Conservation (phyloP, 2,797 vertebrate species). For the Falco peregrinus region DNA sequence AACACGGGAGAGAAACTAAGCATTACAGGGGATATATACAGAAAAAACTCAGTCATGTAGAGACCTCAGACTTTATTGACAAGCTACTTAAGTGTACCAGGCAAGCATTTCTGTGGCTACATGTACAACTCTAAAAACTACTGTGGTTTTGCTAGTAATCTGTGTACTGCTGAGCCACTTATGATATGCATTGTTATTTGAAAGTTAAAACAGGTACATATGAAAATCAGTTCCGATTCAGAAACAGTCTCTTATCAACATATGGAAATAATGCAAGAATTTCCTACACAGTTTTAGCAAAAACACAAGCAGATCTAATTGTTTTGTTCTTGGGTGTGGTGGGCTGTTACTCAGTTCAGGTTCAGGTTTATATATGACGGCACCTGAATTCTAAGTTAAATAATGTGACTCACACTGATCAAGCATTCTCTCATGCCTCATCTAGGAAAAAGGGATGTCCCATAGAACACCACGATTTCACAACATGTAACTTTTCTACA, state of each 20-base stretch:
- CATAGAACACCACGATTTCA: neutral
- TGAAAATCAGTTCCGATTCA: neutral
- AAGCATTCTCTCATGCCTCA: neutral
- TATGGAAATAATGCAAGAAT: neutral
- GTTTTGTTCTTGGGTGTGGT: neutral
- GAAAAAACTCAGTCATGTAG: neutral
- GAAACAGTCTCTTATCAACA: neutral
- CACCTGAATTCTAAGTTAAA: neutral
- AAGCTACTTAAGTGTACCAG: neutral
- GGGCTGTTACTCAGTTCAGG: neutral
- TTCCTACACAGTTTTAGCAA: neutral
- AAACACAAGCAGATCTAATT: neutral
- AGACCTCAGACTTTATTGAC: neutral
- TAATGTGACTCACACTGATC: neutral
- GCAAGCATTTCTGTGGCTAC: neutral
- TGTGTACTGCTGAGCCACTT: neutral
- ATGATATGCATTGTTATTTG: neutral
- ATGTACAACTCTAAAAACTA: neutral
- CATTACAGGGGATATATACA: neutral
- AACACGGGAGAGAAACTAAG: neutral
- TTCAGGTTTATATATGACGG: neutral
- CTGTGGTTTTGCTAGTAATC: neutral
- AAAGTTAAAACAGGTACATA: neutral
- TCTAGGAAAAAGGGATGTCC: neutral
- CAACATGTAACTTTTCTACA: neutral